phyloP scores from a whole-genome alignment of 2,113 vertebrate species.

The Gymnocephalus cernua region DNA sequence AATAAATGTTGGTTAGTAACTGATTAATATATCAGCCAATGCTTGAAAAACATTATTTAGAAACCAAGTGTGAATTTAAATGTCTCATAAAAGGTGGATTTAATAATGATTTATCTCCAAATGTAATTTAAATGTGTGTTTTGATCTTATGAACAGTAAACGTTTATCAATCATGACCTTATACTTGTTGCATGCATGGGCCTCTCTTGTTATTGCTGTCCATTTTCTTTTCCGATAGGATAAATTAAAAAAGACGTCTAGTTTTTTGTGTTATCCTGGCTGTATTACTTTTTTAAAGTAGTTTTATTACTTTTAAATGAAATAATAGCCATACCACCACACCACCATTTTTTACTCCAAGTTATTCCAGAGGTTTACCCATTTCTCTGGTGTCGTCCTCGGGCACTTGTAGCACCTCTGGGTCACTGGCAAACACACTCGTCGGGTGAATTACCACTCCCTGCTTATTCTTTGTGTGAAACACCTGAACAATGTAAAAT shows the following conservation, averaged over 20 bases:
- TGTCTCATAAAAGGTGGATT: not conserved
- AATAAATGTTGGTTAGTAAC: not conserved
- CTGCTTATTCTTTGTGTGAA: constrained; percentile 92
- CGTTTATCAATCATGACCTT: not conserved
- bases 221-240: not conserved
- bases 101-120: not conserved
- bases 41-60: not conserved
- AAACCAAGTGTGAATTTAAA: not conserved
- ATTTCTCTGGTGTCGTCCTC: constrained; percentile 68
- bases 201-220: not conserved
- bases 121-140: not conserved
- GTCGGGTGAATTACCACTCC: constrained; percentile 92
- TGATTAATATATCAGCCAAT: not conserved
- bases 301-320: not conserved
- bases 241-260: not conserved
- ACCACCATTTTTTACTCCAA: no score
- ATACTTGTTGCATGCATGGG: not conserved
- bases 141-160: not conserved
- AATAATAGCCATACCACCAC: not conserved
- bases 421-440: constrained; percentile 87
- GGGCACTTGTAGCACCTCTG: constrained; percentile 86
- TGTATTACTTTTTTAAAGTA: not conserved
- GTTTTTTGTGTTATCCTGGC: not conserved
- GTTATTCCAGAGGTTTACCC: constrained; percentile 49
- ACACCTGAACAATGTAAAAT: constrained; percentile 83